These are phyloP conservation scores for Idaea straminata DNA, from an alignment of 2,888 invertebrate genomes.

Conservation along the genomic window DNA sequence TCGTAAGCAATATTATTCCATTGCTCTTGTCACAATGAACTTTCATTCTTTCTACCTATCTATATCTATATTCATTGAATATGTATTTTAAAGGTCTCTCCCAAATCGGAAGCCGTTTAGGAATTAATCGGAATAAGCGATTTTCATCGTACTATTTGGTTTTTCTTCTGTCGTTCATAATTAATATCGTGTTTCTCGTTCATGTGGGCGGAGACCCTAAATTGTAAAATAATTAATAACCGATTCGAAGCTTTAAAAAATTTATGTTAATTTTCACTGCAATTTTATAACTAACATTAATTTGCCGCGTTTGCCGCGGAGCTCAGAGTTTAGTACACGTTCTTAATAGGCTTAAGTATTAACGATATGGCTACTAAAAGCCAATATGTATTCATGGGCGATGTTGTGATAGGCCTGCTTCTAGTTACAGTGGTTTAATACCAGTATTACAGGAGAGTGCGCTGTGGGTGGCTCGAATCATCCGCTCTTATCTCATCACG, in stretches of 20 bases:
- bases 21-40: no score
- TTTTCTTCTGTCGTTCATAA: neutral
- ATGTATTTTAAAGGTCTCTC: no score
- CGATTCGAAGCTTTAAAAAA: neutral
- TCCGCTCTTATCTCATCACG: constrained; percentile 50
- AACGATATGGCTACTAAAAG: constrained; percentile 49
- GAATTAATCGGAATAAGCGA: no score
- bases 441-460: constrained; percentile 53
- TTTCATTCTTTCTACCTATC: no score
- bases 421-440: constrained; percentile 37
- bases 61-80: no score
- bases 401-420: constrained; percentile 53
- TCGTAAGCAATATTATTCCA: no score
- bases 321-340: constrained; percentile 13
- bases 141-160: neutral
- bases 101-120: no score
- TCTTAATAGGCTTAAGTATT: constrained; percentile 40
- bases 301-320: constrained; percentile 24
- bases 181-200: neutral
- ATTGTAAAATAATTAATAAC: neutral
- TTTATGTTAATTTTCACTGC: constrained; percentile 18
- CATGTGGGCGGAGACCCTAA: neutral
- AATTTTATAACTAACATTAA: constrained; percentile 13
- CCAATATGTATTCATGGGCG: constrained; percentile 56
- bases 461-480: constrained; percentile 61